Conservation (phyloP, 1,140 invertebrate species). For the Aphis gossypii region DNA sequence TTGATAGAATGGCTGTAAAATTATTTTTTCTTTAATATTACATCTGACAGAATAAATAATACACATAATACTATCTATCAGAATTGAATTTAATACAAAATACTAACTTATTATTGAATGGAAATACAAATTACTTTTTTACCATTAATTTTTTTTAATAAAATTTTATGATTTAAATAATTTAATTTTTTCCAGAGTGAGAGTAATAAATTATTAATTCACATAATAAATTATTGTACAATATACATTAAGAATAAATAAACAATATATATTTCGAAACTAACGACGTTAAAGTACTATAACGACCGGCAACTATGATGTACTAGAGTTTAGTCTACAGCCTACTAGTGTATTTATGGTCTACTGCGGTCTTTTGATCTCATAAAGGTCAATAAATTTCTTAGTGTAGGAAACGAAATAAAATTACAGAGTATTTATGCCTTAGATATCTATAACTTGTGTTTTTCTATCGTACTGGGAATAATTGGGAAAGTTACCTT, state of each 20-base stretch:
- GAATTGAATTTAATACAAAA: neutral
- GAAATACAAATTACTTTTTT: neutral
- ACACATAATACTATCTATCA: neutral
- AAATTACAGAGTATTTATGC: neutral
- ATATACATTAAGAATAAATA: neutral
- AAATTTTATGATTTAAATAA: neutral
- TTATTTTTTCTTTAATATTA: neutral
- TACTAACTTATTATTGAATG: neutral
- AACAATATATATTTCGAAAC: neutral
- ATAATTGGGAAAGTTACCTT: neutral
- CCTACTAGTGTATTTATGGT: neutral
- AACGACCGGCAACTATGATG: neutral
- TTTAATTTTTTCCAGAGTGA: neutral
- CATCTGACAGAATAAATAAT: neutral
- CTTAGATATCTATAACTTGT: neutral
- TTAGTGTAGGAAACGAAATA: neutral
- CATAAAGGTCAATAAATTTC: too few relatives aligned
- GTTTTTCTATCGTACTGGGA: neutral
- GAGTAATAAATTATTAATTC: neutral
- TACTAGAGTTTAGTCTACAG: neutral
- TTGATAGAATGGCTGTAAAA: neutral
- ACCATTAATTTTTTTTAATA: neutral
- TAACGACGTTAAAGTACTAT: neutral
- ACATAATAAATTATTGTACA: neutral
- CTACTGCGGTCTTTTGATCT: neutral